Base-by-base conservation (phyloP, 2,888 invertebrate species). In the Meteorus colon region DNA sequence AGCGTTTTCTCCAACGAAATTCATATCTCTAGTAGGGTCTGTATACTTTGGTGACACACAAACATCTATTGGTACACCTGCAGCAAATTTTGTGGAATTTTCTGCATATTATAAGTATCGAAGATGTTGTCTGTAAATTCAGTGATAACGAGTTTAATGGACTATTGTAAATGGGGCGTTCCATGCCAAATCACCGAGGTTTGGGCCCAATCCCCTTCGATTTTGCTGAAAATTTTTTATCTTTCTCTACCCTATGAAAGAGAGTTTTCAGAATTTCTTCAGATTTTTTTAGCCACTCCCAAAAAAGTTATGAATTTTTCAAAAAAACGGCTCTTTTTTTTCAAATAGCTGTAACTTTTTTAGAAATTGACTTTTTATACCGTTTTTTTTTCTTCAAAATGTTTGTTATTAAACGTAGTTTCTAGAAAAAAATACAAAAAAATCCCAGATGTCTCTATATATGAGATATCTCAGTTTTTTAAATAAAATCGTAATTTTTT, bases 391-490 rank as follows among this genome's bases (percentile, higher is more conserved):
- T 34, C n/a, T n/a, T n/a, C n/a, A 6, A 4, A 55, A 55, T 55
- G 2, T 8, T 8, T 55, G 55, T 55, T 55, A 4, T 55, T 8
- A 8, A 55, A 55, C 6, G 55, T 55, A 55, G 4, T 55, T 55
- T 8, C 10, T 8, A 19, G 55, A 8, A 8, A 55, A 55, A 34
- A 55, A 55, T 55, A 55, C 55, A 55, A 31, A 27, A 65, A 65
- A 65, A 29, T 65, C 3, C 27, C n/a, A 65, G 65, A 65, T 29
- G 65, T 2, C 29, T 14, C 4, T 10, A 65, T 29, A 3, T 29
- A 65, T 34, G 2, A 31, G 27, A 65, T 31, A 65, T 65, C 27
- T 65, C 1, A 65, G 65, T 65, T 29, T 65, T 65, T 65, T 31
- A 0, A 1, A 65, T 14, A 31, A 65, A 65, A 65, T 12, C 34